Evolutionary conservation across 2,888 invertebrate species (phyloP), one percentile per base, ranked within the genome.

Genomic region (Sphaeridia pumilis): DNA sequence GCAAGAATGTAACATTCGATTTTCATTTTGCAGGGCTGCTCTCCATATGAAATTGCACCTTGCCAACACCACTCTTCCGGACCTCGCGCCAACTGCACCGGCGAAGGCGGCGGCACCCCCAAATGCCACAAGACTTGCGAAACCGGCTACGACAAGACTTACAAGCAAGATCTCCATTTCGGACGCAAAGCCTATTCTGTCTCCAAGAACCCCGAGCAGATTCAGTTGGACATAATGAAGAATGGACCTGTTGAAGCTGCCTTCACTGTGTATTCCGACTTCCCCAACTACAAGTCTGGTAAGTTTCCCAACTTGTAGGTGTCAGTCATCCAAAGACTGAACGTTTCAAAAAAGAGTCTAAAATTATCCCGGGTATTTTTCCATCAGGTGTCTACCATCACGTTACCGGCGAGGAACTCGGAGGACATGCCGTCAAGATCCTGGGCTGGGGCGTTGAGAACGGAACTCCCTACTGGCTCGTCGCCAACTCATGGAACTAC

Each of bases 1-100:
- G 31, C 17, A 22, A 44, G 47, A 42, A 17, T 55, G 17, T 34
- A 4, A 44, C 34, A n/a, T n/a, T n/a, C n/a, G n/a, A n/a, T n/a
- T n/a, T n/a, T n/a, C 47, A 54, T 35, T 35, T n/a, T n/a, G n/a
- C 66, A 77, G 76, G 92, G 93, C 12, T 94, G 94, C 72, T 78
- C 79, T 61, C 90, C 92, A 0, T 93, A 93, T 69, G 80, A 79
- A 67, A 83, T 93, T 60, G 73, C 78, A 5, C 84, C 88, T 0
- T 93, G 93, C 70, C 90, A 92, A 69, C 93, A 93, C 70, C 92
- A 93, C 70, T 81, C 83, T 0, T 83, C 83, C 50, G 90, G 90
- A 1, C 76, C 80, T 46, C 76, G 85, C 47, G 77, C 81, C 63
- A 74, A 83, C 0, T 88, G 87, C 70, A 74, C 74, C 51, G 81